A percentile compares a stretch with the other conserved stretches of the same genome.
Conservation (phyloP, 2,888 invertebrate genomes). For the Eristalis intricaria region DNA sequence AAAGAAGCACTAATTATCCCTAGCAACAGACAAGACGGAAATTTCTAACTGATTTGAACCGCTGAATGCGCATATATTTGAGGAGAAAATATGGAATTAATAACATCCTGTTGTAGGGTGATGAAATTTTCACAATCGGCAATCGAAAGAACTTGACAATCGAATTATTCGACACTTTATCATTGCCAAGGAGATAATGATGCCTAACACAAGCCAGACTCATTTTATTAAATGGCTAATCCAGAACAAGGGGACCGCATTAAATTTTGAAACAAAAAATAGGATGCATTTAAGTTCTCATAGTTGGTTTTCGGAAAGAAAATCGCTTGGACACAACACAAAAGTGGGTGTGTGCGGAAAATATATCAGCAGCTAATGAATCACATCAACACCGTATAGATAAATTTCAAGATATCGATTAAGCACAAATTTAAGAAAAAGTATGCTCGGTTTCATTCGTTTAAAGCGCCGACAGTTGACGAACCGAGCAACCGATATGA, state of each 20-base stretch:
- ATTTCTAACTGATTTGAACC: not conserved
- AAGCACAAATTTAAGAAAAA: not conserved
- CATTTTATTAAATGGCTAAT: not conserved
- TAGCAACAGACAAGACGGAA: constrained; percentile 38
- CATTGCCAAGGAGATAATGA: not conserved
- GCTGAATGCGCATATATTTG: not conserved
- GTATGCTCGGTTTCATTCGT: not conserved
- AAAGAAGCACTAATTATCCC: constrained; percentile 31
- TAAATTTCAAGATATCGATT: constrained; percentile 36
- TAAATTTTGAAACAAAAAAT: too few relatives aligned
- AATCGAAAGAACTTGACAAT: too few relatives aligned
- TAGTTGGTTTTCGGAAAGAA: too few relatives aligned
- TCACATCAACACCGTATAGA: not conserved
- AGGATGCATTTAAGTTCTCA: too few relatives aligned
- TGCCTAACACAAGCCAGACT: not conserved
- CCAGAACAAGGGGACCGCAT: not conserved
- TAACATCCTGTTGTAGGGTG: not conserved
- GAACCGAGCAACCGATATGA: not conserved
- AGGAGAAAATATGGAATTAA: constrained; percentile 5
- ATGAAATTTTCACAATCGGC: too few relatives aligned
- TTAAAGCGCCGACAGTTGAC: too few relatives aligned
- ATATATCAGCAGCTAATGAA: not conserved
- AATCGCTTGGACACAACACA: not conserved
- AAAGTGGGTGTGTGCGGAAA: constrained; percentile 16
- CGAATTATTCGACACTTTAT: too few relatives aligned